Percentiles rank a stretch among this genome's conserved stretches.
Evolutionary conservation across 2,888 invertebrate genomes (phyloP).

Genomic region (Drosophila multiciliata): DNA sequence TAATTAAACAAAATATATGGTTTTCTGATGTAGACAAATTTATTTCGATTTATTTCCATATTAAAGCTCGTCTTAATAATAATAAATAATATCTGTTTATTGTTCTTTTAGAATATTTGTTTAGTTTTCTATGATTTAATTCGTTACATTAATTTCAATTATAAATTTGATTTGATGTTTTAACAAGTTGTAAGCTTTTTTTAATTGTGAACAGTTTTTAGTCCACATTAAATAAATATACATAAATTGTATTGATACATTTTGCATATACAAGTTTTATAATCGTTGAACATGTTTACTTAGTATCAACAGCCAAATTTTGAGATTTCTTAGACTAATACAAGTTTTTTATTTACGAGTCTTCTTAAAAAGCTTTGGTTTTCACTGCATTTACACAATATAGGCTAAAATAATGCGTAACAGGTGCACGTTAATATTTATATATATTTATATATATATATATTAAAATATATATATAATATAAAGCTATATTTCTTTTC

Average conservation of each 20-base stretch:
- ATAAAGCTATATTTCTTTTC: not conserved
- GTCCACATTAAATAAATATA: not conserved
- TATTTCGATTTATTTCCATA: too few relatives aligned
- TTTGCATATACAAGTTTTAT: not conserved
- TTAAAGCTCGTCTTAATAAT: too few relatives aligned
- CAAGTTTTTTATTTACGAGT: not conserved
- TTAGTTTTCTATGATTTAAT: too few relatives aligned
- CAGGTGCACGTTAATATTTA: not conserved
- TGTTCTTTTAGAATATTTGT: not conserved
- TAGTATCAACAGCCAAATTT: not conserved
- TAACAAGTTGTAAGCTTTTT: not conserved
- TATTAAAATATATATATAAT: not conserved
- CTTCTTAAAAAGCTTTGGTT: not conserved
- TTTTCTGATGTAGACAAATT: too few relatives aligned
- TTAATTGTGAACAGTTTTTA: not conserved
- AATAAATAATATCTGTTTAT: not conserved
- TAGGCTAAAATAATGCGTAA: not conserved
- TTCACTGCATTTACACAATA: not conserved
- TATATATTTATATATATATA: not conserved
- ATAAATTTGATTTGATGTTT: not conserved
- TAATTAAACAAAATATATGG: too few relatives aligned
- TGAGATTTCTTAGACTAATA: not conserved
- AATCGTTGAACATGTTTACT: not conserved
- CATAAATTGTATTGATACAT: not conserved
- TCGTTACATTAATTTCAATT: not conserved